Percentiles rank a stretch among this genome's conserved stretches.
These are phyloP conservation scores for Oncorhynchus clarkii DNA, from an alignment of 2,113 vertebrate species.

Conservation along the genomic window DNA sequence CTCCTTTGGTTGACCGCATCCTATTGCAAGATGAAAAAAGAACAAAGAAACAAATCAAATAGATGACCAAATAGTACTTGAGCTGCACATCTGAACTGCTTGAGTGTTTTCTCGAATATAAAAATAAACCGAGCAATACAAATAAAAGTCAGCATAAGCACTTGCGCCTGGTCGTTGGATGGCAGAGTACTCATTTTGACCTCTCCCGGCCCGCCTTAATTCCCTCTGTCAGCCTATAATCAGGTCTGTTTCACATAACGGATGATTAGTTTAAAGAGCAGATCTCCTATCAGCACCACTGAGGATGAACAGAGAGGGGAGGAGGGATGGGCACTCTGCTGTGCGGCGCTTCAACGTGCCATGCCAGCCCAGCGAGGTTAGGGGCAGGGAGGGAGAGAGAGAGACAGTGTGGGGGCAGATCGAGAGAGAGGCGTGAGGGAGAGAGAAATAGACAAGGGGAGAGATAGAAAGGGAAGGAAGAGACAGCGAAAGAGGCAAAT, in stretches of 20 bases:
- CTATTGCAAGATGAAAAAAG: background rate
- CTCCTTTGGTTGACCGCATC: background rate
- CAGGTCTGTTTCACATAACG: constrained; percentile 94
- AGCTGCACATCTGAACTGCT: background rate
- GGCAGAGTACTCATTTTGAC: constrained; percentile 46
- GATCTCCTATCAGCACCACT: constrained; percentile 80
- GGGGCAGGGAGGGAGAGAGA: constrained; percentile 46
- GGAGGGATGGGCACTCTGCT: constrained; percentile 38
- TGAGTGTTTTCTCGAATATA: background rate
- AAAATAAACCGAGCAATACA: background rate
- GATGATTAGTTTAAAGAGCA: constrained; percentile 88
- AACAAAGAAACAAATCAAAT: background rate
- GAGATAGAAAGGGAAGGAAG: constrained; percentile 28
- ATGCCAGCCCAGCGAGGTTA: constrained; percentile 70
- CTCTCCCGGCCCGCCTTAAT: constrained; percentile 75
- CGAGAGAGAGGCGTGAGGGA: constrained; percentile 11
- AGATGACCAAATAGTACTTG: background rate
- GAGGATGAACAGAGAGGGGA: constrained; percentile 64
- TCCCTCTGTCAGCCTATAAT: constrained; percentile 86
- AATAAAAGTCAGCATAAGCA: background rate
- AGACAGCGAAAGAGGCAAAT: constrained; percentile 17
- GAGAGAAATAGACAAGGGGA: constrained; percentile 18
- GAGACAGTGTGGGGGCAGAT: background rate
- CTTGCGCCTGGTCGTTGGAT: constrained; percentile 48
- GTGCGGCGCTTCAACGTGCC: constrained; percentile 38